Evolutionary conservation across 2,888 invertebrate genomes (phyloP).

Genomic region (Drosophila anomelani): DNA sequence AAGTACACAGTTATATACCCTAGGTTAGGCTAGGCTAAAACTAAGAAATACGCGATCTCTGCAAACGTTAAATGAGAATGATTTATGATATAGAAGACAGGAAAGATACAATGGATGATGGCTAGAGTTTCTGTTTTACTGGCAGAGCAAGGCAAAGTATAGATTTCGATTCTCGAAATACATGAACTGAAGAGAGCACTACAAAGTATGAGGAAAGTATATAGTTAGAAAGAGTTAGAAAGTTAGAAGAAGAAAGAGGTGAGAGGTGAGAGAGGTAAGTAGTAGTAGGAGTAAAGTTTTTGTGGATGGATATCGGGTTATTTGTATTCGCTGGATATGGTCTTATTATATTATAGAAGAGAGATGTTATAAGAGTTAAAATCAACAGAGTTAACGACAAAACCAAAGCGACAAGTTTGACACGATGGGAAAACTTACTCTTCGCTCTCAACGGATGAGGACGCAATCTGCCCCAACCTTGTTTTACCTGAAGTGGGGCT

Average conservation of each 20-base stretch:
- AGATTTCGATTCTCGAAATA: constrained; percentile 33
- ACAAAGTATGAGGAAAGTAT: constrained; percentile 43
- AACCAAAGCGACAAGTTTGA: constrained; percentile 66
- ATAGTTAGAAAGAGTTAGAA: constrained; percentile 18
- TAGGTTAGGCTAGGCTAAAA: constrained; percentile 53
- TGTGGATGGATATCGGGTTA: constrained; percentile 21
- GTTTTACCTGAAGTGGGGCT: constrained; percentile 83
- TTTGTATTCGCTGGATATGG: constrained; percentile 45
- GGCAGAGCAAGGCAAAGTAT: constrained; percentile 67
- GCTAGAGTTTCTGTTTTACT: constrained; percentile 45
- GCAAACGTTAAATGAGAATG: constrained; percentile 36
- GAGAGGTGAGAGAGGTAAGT: constrained; percentile 40
- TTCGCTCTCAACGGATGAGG: constrained; percentile 82
- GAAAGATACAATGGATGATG: constrained; percentile 25
- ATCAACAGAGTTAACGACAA: constrained; percentile 71
- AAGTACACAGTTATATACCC: constrained; percentile 38
- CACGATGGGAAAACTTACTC: constrained; percentile 81
- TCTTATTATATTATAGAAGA: constrained; percentile 39
- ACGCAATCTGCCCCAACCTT: constrained; percentile 82
- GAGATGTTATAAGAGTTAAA: constrained; percentile 63
- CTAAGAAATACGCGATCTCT: constrained; percentile 60
- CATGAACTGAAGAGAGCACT: constrained; percentile 49
- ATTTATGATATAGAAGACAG: constrained; percentile 24
- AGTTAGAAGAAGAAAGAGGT: constrained; percentile 35
- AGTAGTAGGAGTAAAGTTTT: constrained; percentile 10